These are phyloP conservation scores for Ophiodon elongatus DNA, from an alignment of 2,113 vertebrate genomes.

Conservation along the genomic window DNA sequence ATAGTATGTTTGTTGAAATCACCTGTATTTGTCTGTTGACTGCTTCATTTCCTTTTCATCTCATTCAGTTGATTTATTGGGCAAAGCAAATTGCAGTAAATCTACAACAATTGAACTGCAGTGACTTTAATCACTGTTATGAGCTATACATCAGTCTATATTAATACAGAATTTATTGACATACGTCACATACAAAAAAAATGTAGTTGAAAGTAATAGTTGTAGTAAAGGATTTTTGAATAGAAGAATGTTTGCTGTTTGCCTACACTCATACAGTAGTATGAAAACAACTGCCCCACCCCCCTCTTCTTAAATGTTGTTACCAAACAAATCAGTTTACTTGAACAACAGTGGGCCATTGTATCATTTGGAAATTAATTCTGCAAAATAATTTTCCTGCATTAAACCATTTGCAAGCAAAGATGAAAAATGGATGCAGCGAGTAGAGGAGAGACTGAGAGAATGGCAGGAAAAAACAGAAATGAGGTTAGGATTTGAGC, in stretches of 20 bases:
- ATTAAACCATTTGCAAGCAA: neutral
- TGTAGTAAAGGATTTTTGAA: neutral
- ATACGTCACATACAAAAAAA: neutral
- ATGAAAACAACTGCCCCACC: neutral
- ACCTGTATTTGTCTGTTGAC: neutral
- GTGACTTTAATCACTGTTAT: neutral
- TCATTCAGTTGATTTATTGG: neutral
- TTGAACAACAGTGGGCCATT: neutral
- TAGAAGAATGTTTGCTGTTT: neutral
- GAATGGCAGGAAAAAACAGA: too few relatives aligned
- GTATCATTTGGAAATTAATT: neutral
- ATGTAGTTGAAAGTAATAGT: neutral
- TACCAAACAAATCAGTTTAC: neutral
- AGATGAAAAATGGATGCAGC: neutral
- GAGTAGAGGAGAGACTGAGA: neutral
- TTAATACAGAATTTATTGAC: neutral
- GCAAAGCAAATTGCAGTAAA: neutral
- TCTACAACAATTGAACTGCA: neutral
- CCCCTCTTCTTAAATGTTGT: neutral
- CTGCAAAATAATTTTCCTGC: neutral
- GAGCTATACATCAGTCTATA: neutral
- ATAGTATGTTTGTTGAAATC: neutral
- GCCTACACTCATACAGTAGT: neutral
- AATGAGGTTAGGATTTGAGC: too few relatives aligned
- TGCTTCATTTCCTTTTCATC: neutral